phyloP scores from a whole-genome alignment of 2,888 invertebrate genomes.

The Nudaria mundana region DNA sequence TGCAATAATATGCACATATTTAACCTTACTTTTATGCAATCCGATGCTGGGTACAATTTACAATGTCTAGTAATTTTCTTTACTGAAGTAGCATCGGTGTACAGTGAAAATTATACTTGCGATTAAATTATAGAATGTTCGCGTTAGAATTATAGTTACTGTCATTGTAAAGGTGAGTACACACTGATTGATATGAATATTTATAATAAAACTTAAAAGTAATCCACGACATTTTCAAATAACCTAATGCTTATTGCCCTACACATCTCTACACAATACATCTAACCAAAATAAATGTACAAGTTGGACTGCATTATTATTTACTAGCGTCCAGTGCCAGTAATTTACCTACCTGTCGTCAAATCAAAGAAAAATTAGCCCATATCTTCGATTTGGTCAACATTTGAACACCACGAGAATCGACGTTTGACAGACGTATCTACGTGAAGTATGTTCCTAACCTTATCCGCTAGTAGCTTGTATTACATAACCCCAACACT shows the following conservation, averaged over 20 bases:
- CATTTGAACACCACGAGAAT: too few relatives aligned
- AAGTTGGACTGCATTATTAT: too few relatives aligned
- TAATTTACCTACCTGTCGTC: too few relatives aligned
- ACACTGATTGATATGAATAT: constrained; percentile 9
- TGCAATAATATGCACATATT: constrained; percentile 76
- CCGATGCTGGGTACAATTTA: constrained; percentile 64
- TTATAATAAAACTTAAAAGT: not conserved
- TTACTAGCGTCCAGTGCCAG: too few relatives aligned
- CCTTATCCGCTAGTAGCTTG: constrained; percentile 25
- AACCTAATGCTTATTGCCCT: too few relatives aligned
- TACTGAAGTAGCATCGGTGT: constrained; percentile 68
- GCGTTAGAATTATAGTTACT: constrained; percentile 49
- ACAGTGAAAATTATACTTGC: constrained; percentile 53
- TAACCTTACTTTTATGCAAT: constrained; percentile 67
- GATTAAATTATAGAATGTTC: constrained; percentile 52
- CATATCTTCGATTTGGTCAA: too few relatives aligned
- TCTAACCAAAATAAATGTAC: too few relatives aligned
- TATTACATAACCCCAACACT: constrained; percentile 27
- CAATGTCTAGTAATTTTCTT: constrained; percentile 60
- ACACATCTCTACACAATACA: too few relatives aligned
- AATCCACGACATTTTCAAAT: not conserved
- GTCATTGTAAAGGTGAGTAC: constrained; percentile 29
- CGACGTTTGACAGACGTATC: not conserved
- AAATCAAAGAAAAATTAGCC: too few relatives aligned
- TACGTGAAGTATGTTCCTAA: constrained; percentile 3